Percentiles rank a stretch among this genome's conserved stretches.
Evolutionary conservation across 1,140 invertebrate species (phyloP).

Genomic region (Orius insidiosus): DNA sequence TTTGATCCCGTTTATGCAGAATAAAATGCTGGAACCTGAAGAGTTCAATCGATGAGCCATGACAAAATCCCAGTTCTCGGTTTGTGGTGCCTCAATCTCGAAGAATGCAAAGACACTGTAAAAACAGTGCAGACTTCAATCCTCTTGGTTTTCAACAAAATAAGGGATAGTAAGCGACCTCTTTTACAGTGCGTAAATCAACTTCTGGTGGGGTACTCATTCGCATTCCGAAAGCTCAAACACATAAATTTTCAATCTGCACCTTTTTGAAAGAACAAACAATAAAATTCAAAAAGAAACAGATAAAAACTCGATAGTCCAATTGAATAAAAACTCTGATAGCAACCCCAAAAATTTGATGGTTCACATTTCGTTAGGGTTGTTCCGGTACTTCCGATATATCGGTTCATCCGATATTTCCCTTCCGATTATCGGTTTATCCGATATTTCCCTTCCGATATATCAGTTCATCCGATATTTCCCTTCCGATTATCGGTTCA

Average conservation of each 20-base stretch:
- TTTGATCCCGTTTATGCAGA: too few relatives aligned
- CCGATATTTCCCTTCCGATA: too few relatives aligned
- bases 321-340: too few relatives aligned
- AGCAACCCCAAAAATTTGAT: too few relatives aligned
- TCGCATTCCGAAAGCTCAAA: not conserved
- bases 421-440: too few relatives aligned
- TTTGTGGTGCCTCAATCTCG: conserved; percentile 76
- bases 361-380: too few relatives aligned
- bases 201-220: not conserved
- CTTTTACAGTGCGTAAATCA: conserved; percentile 4
- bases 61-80: conserved; percentile 12
- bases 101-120: conserved; percentile 62
- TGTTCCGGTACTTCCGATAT: too few relatives aligned
- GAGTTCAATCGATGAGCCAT: conserved; percentile 78
- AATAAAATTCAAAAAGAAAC: not conserved
- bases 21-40: too few relatives aligned
- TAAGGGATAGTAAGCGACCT: conserved; percentile 12
- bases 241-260: not conserved
- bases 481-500: too few relatives aligned
- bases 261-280: not conserved
- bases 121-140: conserved; percentile 10
- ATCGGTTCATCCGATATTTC: too few relatives aligned
- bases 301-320: too few relatives aligned
- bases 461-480: too few relatives aligned
- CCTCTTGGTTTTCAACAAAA: conserved; percentile 11